Evolutionary conservation across 2,797 vertebrate genomes (phyloP).

Genomic region (Gadopsis bispinosus): DNA sequence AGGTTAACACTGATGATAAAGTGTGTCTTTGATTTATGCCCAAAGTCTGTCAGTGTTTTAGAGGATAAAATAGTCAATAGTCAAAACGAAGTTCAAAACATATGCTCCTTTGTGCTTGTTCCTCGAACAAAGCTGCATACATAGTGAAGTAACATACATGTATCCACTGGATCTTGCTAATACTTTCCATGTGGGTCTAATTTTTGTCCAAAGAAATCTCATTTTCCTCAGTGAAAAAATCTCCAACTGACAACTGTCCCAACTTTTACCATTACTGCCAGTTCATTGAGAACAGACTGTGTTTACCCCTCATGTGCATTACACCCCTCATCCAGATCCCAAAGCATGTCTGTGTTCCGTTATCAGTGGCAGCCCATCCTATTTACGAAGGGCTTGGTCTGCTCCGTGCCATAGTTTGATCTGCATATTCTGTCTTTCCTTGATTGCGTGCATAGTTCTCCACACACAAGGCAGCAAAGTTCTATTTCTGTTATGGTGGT

Average conservation of each 20-base stretch:
- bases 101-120: conserved; percentile 5
- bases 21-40: conserved; percentile 22
- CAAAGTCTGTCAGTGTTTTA: neutral
- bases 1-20: conserved; percentile 23
- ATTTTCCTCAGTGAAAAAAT: conserved; percentile 38
- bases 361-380: conserved; percentile 57
- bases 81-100: neutral
- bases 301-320: conserved; percentile 34
- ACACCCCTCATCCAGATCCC: conserved; percentile 26
- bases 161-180: conserved; percentile 22
- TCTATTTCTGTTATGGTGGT: conserved; percentile 35
- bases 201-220: conserved; percentile 42
- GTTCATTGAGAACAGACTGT: conserved; percentile 50
- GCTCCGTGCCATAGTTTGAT: conserved; percentile 44
- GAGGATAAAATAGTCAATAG: neutral
- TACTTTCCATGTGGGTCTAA: conserved; percentile 24
- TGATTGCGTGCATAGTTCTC: conserved; percentile 39
- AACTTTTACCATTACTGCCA: conserved; percentile 24
- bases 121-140: conserved; percentile 2
- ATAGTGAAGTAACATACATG: conserved; percentile 6
- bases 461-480: conserved; percentile 31
- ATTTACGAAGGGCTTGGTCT: conserved; percentile 35
- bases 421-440: conserved; percentile 40
- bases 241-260: conserved; percentile 1
- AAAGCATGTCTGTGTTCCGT: conserved; percentile 44